A percentile compares a stretch with the other conserved stretches of the same genome.
These are phyloP conservation scores for Tolmerus cingulatus DNA, from an alignment of 2,888 invertebrate species.

Conservation along the genomic window DNA sequence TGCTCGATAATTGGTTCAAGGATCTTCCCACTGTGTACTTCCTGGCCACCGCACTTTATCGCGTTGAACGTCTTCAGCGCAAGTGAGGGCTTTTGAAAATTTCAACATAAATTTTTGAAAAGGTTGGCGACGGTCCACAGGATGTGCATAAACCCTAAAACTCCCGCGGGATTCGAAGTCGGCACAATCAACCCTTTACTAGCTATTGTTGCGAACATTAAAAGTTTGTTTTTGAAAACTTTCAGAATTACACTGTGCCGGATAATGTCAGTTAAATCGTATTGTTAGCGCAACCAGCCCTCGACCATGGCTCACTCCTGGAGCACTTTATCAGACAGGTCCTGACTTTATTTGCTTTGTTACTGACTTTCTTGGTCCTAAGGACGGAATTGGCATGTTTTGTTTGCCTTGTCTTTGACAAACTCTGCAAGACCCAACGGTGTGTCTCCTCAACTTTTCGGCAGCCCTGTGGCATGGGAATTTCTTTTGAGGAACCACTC, in stretches of 20 bases:
- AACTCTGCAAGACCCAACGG: not conserved
- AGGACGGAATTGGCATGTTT: not conserved
- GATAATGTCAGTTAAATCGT: slow-evolving; percentile 15
- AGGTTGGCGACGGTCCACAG: not conserved
- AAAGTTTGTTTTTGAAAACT: slow-evolving; percentile 6
- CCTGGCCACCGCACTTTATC: not conserved
- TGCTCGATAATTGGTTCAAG: not conserved
- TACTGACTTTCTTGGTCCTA: not conserved
- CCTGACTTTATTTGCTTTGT: not conserved
- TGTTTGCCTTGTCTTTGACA: not conserved
- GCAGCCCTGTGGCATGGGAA: not conserved
- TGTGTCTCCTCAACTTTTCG: not conserved
- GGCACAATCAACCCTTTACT: not conserved
- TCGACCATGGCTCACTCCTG: not conserved
- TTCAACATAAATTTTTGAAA: not conserved
- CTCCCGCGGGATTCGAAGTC: not conserved
- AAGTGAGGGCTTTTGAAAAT: not conserved
- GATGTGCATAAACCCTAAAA: not conserved
- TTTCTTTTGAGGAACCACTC: not conserved
- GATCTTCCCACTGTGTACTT: not conserved
- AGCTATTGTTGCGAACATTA: slow-evolving; percentile 11
- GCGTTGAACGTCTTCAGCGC: not conserved
- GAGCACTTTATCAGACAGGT: not conserved
- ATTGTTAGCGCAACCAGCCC: not conserved
- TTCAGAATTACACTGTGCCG: not conserved